Evolutionary conservation across 2,888 invertebrate genomes (phyloP).

Genomic region (Leptothorax acervorum): DNA sequence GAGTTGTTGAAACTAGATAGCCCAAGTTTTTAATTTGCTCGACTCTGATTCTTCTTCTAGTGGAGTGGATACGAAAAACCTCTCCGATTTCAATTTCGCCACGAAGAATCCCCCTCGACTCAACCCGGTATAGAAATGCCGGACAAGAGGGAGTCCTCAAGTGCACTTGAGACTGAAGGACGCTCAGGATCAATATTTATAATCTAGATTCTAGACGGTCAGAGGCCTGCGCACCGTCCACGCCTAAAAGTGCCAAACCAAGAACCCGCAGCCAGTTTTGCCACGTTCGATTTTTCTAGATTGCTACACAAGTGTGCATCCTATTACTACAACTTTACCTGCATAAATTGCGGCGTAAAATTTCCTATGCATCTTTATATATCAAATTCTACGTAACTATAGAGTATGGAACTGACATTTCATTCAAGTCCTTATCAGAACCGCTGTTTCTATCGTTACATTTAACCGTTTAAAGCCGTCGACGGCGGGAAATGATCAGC

Average conservation of each 20-base stretch:
- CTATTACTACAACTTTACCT: neutral
- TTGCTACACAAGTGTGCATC: neutral
- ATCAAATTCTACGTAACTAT: neutral
- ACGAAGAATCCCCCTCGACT: slow-evolving; percentile 79
- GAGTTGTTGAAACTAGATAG: slow-evolving; percentile 48
- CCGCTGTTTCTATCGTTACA: neutral
- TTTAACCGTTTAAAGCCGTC: slow-evolving; percentile 28
- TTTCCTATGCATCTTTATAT: neutral
- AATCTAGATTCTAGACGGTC: slow-evolving; percentile 82
- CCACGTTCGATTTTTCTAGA: slow-evolving; percentile 23
- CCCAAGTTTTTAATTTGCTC: slow-evolving; percentile 71
- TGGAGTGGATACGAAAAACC: slow-evolving; percentile 70
- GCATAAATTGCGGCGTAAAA: neutral
- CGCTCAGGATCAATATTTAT: slow-evolving; percentile 85
- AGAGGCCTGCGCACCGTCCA: slow-evolving; percentile 75
- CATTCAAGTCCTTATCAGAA: neutral
- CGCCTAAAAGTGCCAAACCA: slow-evolving; percentile 73
- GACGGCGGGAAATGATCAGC: slow-evolving; percentile 40
- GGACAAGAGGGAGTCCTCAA: slow-evolving; percentile 81
- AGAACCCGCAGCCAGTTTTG: slow-evolving; percentile 53
- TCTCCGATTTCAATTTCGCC: slow-evolving; percentile 84
- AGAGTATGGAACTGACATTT: neutral
- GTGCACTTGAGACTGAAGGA: slow-evolving; percentile 82
- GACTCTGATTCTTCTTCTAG: slow-evolving; percentile 72
- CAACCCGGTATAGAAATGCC: slow-evolving; percentile 80